These are phyloP conservation scores for Parazoanthus atlanticus DNA, from an alignment of 92 coral and sea anemone species.

Conservation along the genomic window DNA sequence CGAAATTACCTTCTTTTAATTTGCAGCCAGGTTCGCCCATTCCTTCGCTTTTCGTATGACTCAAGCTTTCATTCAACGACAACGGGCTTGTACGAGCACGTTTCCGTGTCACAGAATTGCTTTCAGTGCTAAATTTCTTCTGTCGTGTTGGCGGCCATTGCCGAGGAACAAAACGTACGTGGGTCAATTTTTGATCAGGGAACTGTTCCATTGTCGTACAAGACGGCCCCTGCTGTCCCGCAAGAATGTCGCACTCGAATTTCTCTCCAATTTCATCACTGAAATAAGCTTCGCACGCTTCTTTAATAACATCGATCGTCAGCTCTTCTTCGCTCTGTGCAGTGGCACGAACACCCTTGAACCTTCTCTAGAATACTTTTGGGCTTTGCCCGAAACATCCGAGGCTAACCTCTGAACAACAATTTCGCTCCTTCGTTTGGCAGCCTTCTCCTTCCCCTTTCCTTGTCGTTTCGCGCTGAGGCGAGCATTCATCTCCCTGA, in stretches of 20 bases:
- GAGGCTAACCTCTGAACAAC: conserved; percentile 8
- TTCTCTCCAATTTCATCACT: not conserved
- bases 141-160: conserved; percentile 17
- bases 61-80: conserved; percentile 14
- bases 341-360: conserved; percentile 22
- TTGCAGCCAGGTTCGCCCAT: conserved; percentile 10
- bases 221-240: conserved; percentile 13
- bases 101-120: conserved; percentile 4
- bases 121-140: conserved; percentile 1
- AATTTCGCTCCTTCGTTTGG: conserved; percentile 24
- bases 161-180: conserved; percentile 15
- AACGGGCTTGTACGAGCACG: not conserved
- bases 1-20: conserved; percentile 10
- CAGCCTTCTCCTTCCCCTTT: conserved; percentile 1
- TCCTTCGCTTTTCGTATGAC: conserved; percentile 27
- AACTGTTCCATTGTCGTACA: not conserved
- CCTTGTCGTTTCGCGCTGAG: conserved; percentile 17
- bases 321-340: conserved; percentile 13
- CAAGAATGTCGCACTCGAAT: conserved; percentile 28
- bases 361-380: conserved; percentile 13
- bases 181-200: conserved; percentile 27
- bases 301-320: conserved; percentile 15
- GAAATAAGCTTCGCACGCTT: conserved; percentile 26
- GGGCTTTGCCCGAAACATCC: conserved; percentile 24
- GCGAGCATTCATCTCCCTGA: conserved; percentile 19